A percentile compares a stretch with the other conserved stretches of the same genome.
phyloP scores from a whole-genome alignment of 53 echinoderm and acorn worm genomes.

The Astropecten irregularis region DNA sequence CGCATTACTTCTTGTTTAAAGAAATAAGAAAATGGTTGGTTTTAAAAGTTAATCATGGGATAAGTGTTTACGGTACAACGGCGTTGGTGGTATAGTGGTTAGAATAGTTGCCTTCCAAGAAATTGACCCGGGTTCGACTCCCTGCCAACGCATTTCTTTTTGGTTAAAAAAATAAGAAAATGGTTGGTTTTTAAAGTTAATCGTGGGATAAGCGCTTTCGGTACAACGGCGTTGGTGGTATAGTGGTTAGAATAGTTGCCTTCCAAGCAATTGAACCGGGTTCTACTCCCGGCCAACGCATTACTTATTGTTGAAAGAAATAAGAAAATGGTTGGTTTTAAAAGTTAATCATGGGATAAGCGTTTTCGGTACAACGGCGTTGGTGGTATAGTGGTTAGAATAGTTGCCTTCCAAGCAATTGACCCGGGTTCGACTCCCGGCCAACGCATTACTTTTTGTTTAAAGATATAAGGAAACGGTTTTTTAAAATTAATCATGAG shows the following conservation, averaged over 20 bases:
- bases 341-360: too few relatives aligned
- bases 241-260: conserved; percentile 11
- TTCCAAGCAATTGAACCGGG: too few relatives aligned
- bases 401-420: conserved; percentile 27
- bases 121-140: conserved; percentile 36
- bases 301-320: too few relatives aligned
- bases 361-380: too few relatives aligned
- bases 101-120: conserved; percentile 19
- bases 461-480: not conserved
- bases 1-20: not conserved
- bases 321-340: too few relatives aligned
- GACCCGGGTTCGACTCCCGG: conserved; percentile 31
- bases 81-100: conserved; percentile 34
- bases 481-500: too few relatives aligned
- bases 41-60: not conserved
- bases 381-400: conserved; percentile 27
- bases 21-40: not conserved
- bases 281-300: too few relatives aligned
- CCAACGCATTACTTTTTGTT: not conserved
- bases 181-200: not conserved
- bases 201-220: too few relatives aligned
- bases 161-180: not conserved
- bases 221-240: conserved; percentile 3
- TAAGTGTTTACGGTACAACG: too few relatives aligned
- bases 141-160: not conserved